A percentile compares a stretch with the other conserved stretches of the same genome.
phyloP scores from a whole-genome alignment of 2,888 invertebrate species.

The Melieria crassipennis region DNA sequence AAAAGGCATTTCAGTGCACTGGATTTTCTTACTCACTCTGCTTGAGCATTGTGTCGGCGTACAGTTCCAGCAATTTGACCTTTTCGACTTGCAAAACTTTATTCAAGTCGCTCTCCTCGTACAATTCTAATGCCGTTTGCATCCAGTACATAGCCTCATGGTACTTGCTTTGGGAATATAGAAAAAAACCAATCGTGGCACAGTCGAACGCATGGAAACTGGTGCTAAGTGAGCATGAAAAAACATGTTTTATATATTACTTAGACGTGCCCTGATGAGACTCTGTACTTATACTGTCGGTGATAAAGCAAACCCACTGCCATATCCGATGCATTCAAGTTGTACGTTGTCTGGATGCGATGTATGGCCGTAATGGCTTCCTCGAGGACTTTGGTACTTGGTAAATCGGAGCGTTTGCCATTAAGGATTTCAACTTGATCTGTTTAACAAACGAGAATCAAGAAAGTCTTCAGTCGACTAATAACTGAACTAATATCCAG shows the following conservation, averaged over 20 bases:
- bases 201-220: conserved; percentile 50
- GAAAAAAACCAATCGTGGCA: conserved; percentile 52
- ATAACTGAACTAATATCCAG: background rate
- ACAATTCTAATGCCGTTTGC: conserved; percentile 43
- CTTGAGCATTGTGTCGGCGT: conserved; percentile 52
- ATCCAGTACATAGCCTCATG: conserved; percentile 51
- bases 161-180: conserved; percentile 43
- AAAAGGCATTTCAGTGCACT: background rate
- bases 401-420: conserved; percentile 61
- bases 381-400: conserved; percentile 87
- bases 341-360: conserved; percentile 91
- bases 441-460: background rate
- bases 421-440: conserved; percentile 39
- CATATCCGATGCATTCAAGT: conserved; percentile 82
- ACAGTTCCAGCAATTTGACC: conserved; percentile 46
- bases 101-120: conserved; percentile 23
- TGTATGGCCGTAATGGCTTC: conserved; percentile 93
- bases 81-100: conserved; percentile 31
- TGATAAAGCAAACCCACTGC: conserved; percentile 85
- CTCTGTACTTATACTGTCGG: conserved; percentile 74
- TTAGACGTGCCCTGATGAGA: background rate
- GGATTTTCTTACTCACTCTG: conserved; percentile 46
- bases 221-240: conserved; percentile 40
- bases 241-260: background rate
- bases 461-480: too few species aligned